Conservation (phyloP, 2,797 vertebrate species). For the Alcedo quadribrachys region DNA sequence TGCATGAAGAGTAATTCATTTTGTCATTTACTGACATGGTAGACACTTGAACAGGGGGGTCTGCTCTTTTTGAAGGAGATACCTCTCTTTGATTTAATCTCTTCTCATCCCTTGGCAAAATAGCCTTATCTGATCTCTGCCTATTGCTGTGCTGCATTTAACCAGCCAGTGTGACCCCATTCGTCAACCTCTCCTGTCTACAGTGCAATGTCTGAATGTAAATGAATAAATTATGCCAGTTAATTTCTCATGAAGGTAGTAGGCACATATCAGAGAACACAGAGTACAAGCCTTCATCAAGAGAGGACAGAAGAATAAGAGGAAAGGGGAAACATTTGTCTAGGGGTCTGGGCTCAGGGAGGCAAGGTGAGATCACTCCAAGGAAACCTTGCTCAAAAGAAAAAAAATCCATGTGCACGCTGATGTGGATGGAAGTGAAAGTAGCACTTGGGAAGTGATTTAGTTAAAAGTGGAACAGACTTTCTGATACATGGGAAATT, state of each 20-base stretch:
- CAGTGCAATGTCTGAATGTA: not conserved
- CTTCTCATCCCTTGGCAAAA: not conserved
- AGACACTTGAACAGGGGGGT: not conserved
- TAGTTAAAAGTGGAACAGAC: not conserved
- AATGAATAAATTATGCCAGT: constrained; percentile 43
- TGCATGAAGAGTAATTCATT: not conserved
- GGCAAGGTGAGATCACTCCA: not conserved
- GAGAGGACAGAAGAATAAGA: not conserved
- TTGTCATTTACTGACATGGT: not conserved
- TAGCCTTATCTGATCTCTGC: not conserved
- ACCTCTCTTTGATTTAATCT: not conserved
- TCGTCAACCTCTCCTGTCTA: not conserved
- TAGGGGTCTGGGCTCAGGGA: not conserved
- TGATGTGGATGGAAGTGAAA: not conserved
- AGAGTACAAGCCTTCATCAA: not conserved
- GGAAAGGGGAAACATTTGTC: not conserved
- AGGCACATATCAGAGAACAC: not conserved
- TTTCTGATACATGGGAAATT: not conserved
- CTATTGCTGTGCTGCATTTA: not conserved
- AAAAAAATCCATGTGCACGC: not conserved
- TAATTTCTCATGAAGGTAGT: constrained; percentile 31
- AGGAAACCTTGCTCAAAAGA: not conserved
- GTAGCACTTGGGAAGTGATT: not conserved
- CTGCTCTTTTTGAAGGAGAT: not conserved
- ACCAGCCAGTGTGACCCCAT: not conserved